Conservation (phyloP, 2,797 vertebrate genomes). For the Chanos chanos region DNA sequence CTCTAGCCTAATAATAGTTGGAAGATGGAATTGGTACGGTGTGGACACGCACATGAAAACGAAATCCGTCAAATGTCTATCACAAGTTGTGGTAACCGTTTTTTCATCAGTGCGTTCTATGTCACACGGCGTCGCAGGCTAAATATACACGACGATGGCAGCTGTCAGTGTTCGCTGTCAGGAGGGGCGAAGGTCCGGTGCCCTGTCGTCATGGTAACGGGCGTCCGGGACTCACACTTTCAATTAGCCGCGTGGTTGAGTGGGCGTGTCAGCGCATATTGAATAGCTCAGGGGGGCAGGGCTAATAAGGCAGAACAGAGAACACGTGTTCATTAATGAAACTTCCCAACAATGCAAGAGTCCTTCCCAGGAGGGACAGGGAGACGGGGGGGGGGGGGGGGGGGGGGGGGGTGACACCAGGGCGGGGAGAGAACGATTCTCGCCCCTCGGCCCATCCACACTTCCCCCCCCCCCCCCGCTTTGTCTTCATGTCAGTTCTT, state of each 20-base stretch:
- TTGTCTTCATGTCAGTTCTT: slow-evolving; percentile 40
- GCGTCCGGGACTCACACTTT: slow-evolving; percentile 44
- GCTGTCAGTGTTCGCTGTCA: slow-evolving; percentile 31
- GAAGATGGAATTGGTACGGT: neutral
- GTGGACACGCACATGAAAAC: slow-evolving; percentile 5
- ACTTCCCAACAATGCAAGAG: slow-evolving; percentile 52
- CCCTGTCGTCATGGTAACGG: slow-evolving; percentile 38
- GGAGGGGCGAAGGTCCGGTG: slow-evolving; percentile 6
- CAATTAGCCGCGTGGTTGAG: slow-evolving; percentile 54
- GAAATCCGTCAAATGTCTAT: slow-evolving; percentile 25
- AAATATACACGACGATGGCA: too few species aligned
- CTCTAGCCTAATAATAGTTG: slow-evolving; percentile 41
- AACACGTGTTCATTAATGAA: slow-evolving; percentile 70
- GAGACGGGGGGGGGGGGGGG: slow-evolving; percentile 10
- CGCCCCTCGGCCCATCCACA: neutral
- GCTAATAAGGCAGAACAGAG: slow-evolving; percentile 56
- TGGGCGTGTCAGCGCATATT: slow-evolving; percentile 33
- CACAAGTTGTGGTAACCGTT: too few species aligned
- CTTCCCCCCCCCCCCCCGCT: neutral
- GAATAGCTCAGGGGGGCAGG: slow-evolving; percentile 48
- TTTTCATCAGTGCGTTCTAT: too few species aligned
- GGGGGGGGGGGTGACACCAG: slow-evolving; percentile 33
- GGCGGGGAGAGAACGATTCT: slow-evolving; percentile 31
- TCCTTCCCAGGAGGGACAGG: slow-evolving; percentile 20
- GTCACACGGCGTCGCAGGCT: too few species aligned